These are phyloP conservation scores for Idaea dimidiata DNA, from an alignment of 2,888 invertebrate genomes.

Conservation along the genomic window DNA sequence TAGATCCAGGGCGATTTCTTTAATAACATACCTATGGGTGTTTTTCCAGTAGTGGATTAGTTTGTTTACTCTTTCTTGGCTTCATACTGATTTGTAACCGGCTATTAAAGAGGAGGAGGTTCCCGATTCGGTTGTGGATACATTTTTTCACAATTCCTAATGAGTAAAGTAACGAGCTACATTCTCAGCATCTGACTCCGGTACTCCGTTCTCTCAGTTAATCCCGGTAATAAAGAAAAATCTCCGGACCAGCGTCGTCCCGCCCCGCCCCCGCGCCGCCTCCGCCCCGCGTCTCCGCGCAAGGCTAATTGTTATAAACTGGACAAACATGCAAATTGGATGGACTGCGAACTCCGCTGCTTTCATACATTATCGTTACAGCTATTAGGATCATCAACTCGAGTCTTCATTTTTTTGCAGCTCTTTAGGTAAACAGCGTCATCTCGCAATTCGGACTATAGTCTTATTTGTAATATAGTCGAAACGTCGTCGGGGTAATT, in stretches of 20 bases:
- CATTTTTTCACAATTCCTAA: neutral
- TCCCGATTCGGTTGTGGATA: too few species aligned
- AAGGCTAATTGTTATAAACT: constrained; percentile 75
- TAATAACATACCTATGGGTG: too few species aligned
- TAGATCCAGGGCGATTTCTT: too few species aligned
- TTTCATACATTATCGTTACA: constrained; percentile 56
- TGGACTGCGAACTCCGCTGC: constrained; percentile 54
- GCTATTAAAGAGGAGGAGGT: too few species aligned
- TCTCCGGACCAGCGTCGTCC: constrained; percentile 39
- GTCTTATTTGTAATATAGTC: too few species aligned
- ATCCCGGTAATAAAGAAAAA: constrained; percentile 77
- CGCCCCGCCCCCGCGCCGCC: constrained; percentile 35
- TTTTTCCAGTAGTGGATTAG: too few species aligned
- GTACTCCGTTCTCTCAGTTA: constrained; percentile 42
- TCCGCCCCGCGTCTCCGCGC: constrained; percentile 29
- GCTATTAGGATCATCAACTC: constrained; percentile 16
- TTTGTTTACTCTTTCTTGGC: too few species aligned
- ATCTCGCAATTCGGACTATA: too few species aligned
- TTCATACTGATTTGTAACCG: too few species aligned
- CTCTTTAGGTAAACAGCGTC: too few species aligned
- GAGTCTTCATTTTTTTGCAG: constrained; percentile 15
- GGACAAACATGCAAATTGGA: constrained; percentile 74
- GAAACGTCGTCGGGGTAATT: too few species aligned
- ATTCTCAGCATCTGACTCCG: constrained; percentile 15
- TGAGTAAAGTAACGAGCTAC: neutral